A percentile compares a stretch with the other conserved stretches of the same genome.
phyloP scores from a whole-genome alignment of 2,113 vertebrate species.

The Hiodon tergisus region DNA sequence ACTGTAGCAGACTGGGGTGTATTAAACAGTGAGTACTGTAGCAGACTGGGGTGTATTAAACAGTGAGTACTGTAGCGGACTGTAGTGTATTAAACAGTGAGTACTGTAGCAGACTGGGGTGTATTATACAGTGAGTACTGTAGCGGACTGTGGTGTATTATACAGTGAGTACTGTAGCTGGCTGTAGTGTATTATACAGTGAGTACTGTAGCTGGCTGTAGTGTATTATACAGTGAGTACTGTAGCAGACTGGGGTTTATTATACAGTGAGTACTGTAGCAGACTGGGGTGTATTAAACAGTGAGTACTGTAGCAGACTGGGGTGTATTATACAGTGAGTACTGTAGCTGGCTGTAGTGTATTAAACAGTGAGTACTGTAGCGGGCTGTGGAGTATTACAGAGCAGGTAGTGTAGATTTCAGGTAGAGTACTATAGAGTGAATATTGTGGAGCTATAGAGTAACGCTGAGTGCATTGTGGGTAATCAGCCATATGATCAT shows the following conservation, averaged over 20 bases:
- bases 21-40: not conserved
- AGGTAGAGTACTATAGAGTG: no score
- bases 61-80: not conserved
- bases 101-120: not conserved
- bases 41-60: not conserved
- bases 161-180: not conserved
- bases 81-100: not conserved
- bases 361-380: no score
- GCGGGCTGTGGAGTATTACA: no score
- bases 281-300: not conserved
- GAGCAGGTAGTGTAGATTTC: no score
- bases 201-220: not conserved
- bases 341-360: no score
- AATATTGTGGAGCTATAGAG: not conserved
- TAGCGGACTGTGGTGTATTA: no score
- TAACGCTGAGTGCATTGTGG: not conserved
- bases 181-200: not conserved
- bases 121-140: no score
- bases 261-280: not conserved
- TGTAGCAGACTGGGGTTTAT: not conserved
- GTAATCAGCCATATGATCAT: not conserved
- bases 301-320: not conserved
- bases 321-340: no score
- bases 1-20: not conserved
- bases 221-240: not conserved